Base-by-base conservation (phyloP, 2,888 invertebrate genomes). In the Parascotia fuliginaria region DNA sequence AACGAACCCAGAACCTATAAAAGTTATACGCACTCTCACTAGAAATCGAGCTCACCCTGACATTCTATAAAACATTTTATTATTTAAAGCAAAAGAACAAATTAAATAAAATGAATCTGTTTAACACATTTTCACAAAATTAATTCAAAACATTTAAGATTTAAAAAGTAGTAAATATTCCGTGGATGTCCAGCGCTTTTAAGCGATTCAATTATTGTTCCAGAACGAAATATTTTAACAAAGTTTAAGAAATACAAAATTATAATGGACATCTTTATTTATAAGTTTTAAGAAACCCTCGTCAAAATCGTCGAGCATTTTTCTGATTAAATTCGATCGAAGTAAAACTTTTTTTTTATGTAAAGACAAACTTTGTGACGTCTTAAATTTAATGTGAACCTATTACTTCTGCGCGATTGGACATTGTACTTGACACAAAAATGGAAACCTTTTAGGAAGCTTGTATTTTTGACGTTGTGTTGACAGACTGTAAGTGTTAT, bases 341-440 rank as follows among this genome's bases (percentile, higher is more conserved):
- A 50, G 55, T 34, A 22, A 37, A 65, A 55, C 33, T 62, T 63
- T 42, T 42, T n/a, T 62, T 37, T 28, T 47, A 46, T 22, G 41
- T 27, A 39, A 55, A 59, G 27, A 34, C 44, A 28, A 54, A 54
- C 45, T 65, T 60, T n/a, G 47, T 56, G 38, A 47, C 47, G 48
- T 44, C 39, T 54, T 49, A 64, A 55, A 56, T 55, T 56, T 52
- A 56, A 60, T 56, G 60, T 46, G 52, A 59, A 48, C 24, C 55
- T 55, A 59, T 65, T 67, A 63, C 42, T 63, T 63, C 43, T 51
- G 43, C 50, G 44, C 55, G 50, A 65, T 59, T 67, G 60, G 55
- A 46, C 50, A 52, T 39, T 33, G 44, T 37, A 48, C 59, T 67
- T 59, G 59, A 59, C 60, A 55, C 52, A 59, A 57, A 64, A 65